A percentile compares a stretch with the other conserved stretches of the same genome.
Evolutionary conservation across 2,888 invertebrate species (phyloP).

Genomic region (Protophormia terraenovae): DNA sequence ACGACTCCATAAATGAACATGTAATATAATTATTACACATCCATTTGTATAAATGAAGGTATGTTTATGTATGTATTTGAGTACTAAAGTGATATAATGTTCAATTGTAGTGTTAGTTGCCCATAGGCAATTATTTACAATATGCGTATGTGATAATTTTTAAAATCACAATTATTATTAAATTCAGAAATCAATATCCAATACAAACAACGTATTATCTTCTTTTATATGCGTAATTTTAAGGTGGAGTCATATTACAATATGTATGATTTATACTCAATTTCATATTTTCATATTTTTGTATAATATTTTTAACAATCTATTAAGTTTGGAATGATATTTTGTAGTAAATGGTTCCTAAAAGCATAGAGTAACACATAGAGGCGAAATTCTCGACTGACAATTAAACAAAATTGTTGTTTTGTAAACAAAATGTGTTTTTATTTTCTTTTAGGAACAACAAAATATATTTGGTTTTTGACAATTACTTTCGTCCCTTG

Average conservation of each 20-base stretch:
- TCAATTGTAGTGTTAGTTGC: neutral
- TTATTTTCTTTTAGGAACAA: too few relatives aligned
- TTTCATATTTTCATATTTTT: too few relatives aligned
- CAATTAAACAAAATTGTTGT: too few relatives aligned
- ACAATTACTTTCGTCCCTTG: too few relatives aligned
- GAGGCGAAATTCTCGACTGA: too few relatives aligned
- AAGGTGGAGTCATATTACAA: neutral
- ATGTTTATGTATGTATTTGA: neutral
- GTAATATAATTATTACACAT: slow-evolving; percentile 21
- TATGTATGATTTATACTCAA: neutral
- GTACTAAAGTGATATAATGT: neutral
- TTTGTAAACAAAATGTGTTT: too few relatives aligned
- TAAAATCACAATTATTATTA: neutral
- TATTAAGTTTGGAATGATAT: too few relatives aligned
- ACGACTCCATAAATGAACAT: slow-evolving; percentile 10
- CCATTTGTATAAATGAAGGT: neutral
- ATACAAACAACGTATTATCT: neutral
- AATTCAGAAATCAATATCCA: neutral
- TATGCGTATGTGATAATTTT: neutral
- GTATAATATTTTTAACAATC: too few relatives aligned
- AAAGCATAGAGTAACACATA: too few relatives aligned
- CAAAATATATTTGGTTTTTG: too few relatives aligned
- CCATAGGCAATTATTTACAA: neutral
- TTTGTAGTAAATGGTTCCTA: too few relatives aligned
- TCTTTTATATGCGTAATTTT: neutral